Evolutionary conservation across 2,113 vertebrate genomes (phyloP), one percentile per base, ranked within the genome.

Genomic region (Phyllopteryx taeniolatus): DNA sequence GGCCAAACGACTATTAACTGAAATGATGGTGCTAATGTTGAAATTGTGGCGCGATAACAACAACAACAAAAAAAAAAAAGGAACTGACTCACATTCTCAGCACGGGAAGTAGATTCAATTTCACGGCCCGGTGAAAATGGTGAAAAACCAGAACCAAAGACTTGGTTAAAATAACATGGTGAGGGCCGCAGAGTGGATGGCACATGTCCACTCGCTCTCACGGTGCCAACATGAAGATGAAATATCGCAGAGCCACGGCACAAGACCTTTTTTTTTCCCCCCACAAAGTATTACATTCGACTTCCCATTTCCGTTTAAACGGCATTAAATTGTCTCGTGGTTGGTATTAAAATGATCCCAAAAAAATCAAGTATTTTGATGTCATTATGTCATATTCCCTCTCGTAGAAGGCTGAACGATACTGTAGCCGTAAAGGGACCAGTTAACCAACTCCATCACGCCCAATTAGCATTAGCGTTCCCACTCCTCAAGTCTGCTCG

Each of bases 1-100:
- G 81, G 81, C 79, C 86, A 86, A 88, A 75, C 17, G 59, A n/a
- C 71, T 73, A 67, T 82, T 79, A 80, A 79, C 46, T 62, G 43
- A 80, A 84, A 84, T 77, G 44, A 81, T 33, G 67, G 63, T 2
- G 59, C 78, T 83, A 76, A 76, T 72, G 75, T 82, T 83, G 77
- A 68, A 74, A 83, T 77, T 68, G 79, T 20, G 44, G 53, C 62
- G 72, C 27, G 46, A 60, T 44, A 64, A 81, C 9, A 59, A n/a
- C 15, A 17, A 66, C 2, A 20, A 46, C 46, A 68, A 81, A 13
- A 54, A 27, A 20, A 14, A 49, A 5, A 15, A 19, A 59, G 7
- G 4, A 22, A 73, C 33, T 22, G 39, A 14, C 72, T 71, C 10
- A 44, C n/a, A 72, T 44, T 60, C 57, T 66, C 19, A 53, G 17